Evolutionary conservation across 2,113 vertebrate species (phyloP).

Genomic region (Hyperopisus bebe): DNA sequence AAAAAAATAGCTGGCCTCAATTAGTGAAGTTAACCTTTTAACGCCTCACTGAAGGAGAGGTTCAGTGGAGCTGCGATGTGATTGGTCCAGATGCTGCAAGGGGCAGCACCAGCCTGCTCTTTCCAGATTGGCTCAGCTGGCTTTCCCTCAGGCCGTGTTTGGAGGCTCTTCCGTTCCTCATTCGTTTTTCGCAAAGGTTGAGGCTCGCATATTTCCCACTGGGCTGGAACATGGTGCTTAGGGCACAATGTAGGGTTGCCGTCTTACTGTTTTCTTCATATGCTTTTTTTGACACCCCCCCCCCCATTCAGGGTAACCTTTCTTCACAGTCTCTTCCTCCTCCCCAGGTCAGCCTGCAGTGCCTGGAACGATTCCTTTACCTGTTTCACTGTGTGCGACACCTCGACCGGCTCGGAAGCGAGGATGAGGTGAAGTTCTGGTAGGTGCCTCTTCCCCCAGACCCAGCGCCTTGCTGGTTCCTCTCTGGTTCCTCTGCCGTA

Average conservation of each 20-base stretch:
- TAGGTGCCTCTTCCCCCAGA: conserved; percentile 34
- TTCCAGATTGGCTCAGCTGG: neutral
- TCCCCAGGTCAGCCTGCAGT: conserved; percentile 61
- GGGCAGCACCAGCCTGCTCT: neutral
- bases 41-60: neutral
- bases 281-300: neutral
- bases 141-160: neutral
- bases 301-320: neutral
- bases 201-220: neutral
- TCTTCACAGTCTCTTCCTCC: conserved; percentile 10
- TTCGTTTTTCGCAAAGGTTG: neutral
- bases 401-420: conserved; percentile 37
- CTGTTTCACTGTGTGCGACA: conserved; percentile 65
- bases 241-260: neutral
- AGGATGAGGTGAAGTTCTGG: conserved; percentile 66
- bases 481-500: neutral
- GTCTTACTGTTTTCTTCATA: neutral
- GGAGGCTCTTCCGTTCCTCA: neutral
- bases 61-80: neutral
- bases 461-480: neutral
- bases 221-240: neutral
- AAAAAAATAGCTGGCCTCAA: neutral
- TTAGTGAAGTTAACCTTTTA: neutral
- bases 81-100: neutral
- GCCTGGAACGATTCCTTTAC: conserved; percentile 66